Evolutionary conservation across 2,888 invertebrate genomes (phyloP).

Genomic region (Pseudanteris insignis): DNA sequence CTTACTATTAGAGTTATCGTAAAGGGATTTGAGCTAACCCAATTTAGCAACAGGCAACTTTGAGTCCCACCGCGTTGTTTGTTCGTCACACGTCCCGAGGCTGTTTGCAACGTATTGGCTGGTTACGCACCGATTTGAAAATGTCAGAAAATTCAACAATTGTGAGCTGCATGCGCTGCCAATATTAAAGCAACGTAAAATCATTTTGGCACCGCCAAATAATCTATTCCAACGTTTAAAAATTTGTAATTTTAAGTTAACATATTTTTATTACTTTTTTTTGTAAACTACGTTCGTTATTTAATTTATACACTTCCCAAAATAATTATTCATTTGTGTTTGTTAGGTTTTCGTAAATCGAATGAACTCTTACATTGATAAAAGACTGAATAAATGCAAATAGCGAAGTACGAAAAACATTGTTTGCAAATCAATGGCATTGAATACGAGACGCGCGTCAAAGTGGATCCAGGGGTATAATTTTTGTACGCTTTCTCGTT

Average conservation of each 20-base stretch:
- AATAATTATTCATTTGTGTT: too few relatives aligned
- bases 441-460: neutral
- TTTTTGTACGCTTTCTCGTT: conserved; percentile 3
- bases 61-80: conserved; percentile 56
- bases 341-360: neutral
- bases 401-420: conserved; percentile 1
- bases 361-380: neutral
- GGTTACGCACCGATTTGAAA: conserved; percentile 47
- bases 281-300: too few relatives aligned
- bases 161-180: neutral
- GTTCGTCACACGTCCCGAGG: conserved; percentile 49
- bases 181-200: neutral
- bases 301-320: too few relatives aligned
- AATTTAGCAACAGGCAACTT: conserved; percentile 63
- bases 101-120: conserved; percentile 40
- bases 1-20: conserved; percentile 63
- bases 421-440: conserved; percentile 1
- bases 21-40: conserved; percentile 65
- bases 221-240: too few relatives aligned
- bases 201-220: too few relatives aligned
- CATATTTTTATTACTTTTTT: too few relatives aligned
- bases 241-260: too few relatives aligned
- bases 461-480: neutral
- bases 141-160: conserved; percentile 2
- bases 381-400: conserved; percentile 3